Conservation (phyloP, 2,888 invertebrate genomes). For the Lysandra coridon region DNA sequence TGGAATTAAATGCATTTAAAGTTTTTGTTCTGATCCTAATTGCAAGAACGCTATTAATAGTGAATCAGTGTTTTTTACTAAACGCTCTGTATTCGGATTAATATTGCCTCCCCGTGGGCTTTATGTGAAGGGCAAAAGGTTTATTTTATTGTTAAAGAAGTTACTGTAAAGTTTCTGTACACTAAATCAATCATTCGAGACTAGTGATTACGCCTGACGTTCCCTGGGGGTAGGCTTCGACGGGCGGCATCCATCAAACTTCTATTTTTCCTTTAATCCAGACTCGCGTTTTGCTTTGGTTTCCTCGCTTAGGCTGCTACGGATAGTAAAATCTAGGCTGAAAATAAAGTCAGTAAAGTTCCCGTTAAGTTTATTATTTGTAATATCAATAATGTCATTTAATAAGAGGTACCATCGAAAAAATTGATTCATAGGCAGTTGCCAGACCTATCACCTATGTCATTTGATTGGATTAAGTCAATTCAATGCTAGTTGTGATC, state of each 20-base stretch:
- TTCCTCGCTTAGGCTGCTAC: slow-evolving; percentile 7
- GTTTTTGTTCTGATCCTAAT: slow-evolving; percentile 22
- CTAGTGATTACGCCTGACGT: slow-evolving; percentile 48
- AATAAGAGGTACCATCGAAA: too few relatives aligned
- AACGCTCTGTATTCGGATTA: neutral
- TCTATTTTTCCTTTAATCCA: slow-evolving; percentile 38
- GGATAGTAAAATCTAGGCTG: neutral
- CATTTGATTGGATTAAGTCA: too few relatives aligned
- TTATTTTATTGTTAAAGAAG: neutral
- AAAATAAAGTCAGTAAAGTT: neutral
- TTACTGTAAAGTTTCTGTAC: slow-evolving; percentile 31
- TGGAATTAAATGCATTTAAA: slow-evolving; percentile 1
- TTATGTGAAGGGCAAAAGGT: neutral
- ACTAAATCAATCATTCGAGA: slow-evolving; percentile 53
- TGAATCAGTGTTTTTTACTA: slow-evolving; percentile 26
- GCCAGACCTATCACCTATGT: too few relatives aligned
- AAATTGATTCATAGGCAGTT: too few relatives aligned
- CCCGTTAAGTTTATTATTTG: too few relatives aligned
- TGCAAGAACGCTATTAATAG: slow-evolving; percentile 21
- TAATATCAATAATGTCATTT: too few relatives aligned
- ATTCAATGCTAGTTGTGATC: too few relatives aligned
- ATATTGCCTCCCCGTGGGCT: neutral
- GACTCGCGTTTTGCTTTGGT: neutral
- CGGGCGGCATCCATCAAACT: slow-evolving; percentile 53
- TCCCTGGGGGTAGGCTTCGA: slow-evolving; percentile 43